Conservation (phyloP, 2,888 invertebrate species). For the Lochmaea capreae region DNA sequence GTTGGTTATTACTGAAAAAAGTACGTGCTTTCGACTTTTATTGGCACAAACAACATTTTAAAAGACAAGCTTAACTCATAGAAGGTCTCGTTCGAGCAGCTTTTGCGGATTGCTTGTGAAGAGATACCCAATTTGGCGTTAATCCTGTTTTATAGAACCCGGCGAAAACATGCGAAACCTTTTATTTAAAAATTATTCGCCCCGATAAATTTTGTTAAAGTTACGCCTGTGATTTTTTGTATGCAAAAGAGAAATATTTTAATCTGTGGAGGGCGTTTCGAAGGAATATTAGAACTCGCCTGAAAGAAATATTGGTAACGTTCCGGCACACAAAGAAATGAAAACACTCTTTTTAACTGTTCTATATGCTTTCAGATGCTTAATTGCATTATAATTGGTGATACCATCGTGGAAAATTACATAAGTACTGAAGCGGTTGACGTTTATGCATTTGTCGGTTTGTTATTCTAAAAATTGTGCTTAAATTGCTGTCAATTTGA, state of each 20-base stretch:
- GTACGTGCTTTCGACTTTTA: too few relatives aligned
- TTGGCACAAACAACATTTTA: too few relatives aligned
- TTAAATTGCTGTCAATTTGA: conserved; percentile 6
- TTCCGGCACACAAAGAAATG: conserved; percentile 36
- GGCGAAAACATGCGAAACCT: not conserved
- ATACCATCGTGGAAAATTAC: conserved; percentile 49
- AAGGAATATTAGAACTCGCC: conserved; percentile 59
- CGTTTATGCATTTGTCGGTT: conserved; percentile 38
- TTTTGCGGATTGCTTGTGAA: too few relatives aligned
- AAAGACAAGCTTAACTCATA: too few relatives aligned
- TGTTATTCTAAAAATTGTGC: not conserved
- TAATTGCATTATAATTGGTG: conserved; percentile 61
- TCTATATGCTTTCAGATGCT: conserved; percentile 25
- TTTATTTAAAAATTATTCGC: not conserved
- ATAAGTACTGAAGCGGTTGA: conserved; percentile 39
- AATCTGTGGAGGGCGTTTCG: conserved; percentile 63
- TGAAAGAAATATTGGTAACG: conserved; percentile 61
- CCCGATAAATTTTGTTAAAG: not conserved
- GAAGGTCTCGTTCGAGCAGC: too few relatives aligned
- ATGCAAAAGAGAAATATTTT: conserved; percentile 64
- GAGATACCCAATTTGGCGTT: too few relatives aligned
- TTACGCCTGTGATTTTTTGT: conserved; percentile 31
- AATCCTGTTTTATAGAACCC: too few relatives aligned
- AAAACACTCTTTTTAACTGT: conserved; percentile 21
- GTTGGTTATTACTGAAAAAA: too few relatives aligned